A percentile compares a stretch with the other conserved stretches of the same genome.
phyloP scores from a whole-genome alignment of 1,140 invertebrate species.

The Musca domestica region DNA sequence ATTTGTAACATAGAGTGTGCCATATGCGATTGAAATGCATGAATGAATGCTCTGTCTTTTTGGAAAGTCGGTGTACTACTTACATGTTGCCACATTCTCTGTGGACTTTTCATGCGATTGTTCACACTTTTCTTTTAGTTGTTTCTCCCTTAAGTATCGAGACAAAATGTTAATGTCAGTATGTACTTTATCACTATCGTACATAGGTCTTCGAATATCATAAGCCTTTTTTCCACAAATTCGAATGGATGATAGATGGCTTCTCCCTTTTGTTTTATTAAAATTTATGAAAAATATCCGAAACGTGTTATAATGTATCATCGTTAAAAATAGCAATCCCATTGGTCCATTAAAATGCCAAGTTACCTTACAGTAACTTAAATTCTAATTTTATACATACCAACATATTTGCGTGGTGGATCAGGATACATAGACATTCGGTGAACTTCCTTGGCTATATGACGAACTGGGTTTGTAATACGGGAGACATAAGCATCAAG shows the following conservation, averaged over 20 bases:
- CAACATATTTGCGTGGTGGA: conserved; percentile 49
- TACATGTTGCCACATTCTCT: conserved; percentile 38
- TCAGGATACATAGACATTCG: conserved; percentile 46
- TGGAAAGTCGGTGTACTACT: conserved; percentile 22
- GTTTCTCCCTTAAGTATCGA: conserved; percentile 66
- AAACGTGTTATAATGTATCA: neutral
- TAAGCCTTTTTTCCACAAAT: conserved; percentile 75
- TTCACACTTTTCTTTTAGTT: conserved; percentile 57
- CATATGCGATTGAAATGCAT: neutral
- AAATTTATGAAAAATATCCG: neutral
- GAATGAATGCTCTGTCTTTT: neutral
- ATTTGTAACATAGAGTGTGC: neutral
- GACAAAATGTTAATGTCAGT: conserved; percentile 74
- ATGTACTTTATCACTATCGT: conserved; percentile 55
- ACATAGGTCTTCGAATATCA: conserved; percentile 64
- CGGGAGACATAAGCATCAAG: conserved; percentile 49
- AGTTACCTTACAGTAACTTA: neutral
- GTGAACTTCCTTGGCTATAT: conserved; percentile 49
- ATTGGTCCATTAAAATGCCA: too few relatives aligned
- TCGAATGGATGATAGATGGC: conserved; percentile 73
- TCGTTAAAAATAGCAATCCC: too few relatives aligned
- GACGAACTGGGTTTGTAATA: conserved; percentile 48
- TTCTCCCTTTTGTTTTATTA: conserved; percentile 57
- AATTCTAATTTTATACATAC: conserved; percentile 37
- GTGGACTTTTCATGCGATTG: conserved; percentile 34